A percentile compares a stretch with the other conserved stretches of the same genome.
These are phyloP conservation scores for Corythaeola cristata DNA, from an alignment of 2,113 vertebrate species.

Conservation along the genomic window DNA sequence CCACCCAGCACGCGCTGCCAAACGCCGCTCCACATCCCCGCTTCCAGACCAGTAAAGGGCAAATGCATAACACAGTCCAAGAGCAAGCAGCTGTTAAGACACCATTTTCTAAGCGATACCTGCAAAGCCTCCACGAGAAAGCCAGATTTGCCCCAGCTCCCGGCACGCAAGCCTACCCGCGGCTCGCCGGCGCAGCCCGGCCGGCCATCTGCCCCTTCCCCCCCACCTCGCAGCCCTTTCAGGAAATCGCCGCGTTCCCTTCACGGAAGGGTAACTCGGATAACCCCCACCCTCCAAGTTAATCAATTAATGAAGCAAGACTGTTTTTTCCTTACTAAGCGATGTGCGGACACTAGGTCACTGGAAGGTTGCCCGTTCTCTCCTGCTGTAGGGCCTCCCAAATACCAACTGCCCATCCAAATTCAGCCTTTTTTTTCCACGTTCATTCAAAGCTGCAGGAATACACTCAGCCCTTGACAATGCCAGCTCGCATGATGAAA, in stretches of 20 bases:
- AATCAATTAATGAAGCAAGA: conserved; percentile 43
- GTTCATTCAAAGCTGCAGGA: conserved; percentile 68
- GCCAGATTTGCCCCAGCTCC: neutral
- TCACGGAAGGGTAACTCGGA: neutral
- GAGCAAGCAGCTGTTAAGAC: neutral
- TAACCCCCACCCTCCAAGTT: neutral
- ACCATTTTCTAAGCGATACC: conserved; percentile 28
- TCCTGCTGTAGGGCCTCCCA: conserved; percentile 44
- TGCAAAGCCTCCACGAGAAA: neutral
- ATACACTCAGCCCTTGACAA: conserved; percentile 81
- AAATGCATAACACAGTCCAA: neutral
- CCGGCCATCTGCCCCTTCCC: conserved; percentile 71
- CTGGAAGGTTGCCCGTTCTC: conserved; percentile 37
- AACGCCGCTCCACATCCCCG: neutral
- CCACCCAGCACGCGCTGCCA: neutral
- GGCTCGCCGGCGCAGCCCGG: conserved; percentile 70
- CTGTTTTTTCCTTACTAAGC: conserved; percentile 36
- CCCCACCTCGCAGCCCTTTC: neutral
- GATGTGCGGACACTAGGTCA: neutral
- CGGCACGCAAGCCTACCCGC: neutral
- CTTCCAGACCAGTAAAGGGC: neutral
- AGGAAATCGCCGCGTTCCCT: neutral
- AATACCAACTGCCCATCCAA: conserved; percentile 56
- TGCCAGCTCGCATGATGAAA: conserved; percentile 80
- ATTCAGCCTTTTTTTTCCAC: neutral